A percentile compares a stretch with the other conserved stretches of the same genome.
These are phyloP conservation scores for Paracanthobrama guichenoti DNA, from an alignment of 2,113 vertebrate species.

Conservation along the genomic window DNA sequence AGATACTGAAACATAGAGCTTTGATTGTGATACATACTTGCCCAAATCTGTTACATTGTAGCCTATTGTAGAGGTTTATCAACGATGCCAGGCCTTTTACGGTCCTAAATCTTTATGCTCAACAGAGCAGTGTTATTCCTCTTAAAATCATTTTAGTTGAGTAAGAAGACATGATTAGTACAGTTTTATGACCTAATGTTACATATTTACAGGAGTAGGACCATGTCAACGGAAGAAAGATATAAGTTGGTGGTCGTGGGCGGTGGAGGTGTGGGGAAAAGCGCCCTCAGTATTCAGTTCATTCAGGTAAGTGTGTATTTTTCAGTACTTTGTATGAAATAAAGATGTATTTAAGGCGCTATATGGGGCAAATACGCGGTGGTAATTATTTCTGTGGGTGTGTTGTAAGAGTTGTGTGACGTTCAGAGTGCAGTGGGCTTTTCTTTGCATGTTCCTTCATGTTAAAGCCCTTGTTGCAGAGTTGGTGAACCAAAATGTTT, in stretches of 20 bases:
- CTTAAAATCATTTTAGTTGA: too few species aligned
- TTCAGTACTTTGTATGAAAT: background rate
- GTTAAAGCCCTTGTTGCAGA: conserved; percentile 17
- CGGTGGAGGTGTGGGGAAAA: conserved; percentile 92
- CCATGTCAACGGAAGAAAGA: conserved; percentile 82
- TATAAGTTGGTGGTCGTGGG: conserved; percentile 93
- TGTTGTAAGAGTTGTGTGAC: conserved; percentile 11
- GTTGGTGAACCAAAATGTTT: background rate
- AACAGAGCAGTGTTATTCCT: background rate
- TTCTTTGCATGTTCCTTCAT: conserved; percentile 50
- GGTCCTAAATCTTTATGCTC: background rate
- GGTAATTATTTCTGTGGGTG: conserved; percentile 1
- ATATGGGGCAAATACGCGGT: background rate
- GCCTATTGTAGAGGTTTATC: background rate
- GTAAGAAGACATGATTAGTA: background rate
- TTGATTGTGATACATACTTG: background rate
- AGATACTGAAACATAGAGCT: background rate
- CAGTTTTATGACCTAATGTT: background rate
- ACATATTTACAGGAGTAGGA: background rate
- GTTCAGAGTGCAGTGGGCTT: background rate
- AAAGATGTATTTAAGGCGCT: background rate
- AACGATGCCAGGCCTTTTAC: conserved; percentile 22
- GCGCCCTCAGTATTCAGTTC: conserved; percentile 93
- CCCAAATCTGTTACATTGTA: background rate
- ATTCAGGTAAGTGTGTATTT: conserved; percentile 81